Conservation (phyloP, 2,113 vertebrate genomes). For the Halichoerus grypus region DNA sequence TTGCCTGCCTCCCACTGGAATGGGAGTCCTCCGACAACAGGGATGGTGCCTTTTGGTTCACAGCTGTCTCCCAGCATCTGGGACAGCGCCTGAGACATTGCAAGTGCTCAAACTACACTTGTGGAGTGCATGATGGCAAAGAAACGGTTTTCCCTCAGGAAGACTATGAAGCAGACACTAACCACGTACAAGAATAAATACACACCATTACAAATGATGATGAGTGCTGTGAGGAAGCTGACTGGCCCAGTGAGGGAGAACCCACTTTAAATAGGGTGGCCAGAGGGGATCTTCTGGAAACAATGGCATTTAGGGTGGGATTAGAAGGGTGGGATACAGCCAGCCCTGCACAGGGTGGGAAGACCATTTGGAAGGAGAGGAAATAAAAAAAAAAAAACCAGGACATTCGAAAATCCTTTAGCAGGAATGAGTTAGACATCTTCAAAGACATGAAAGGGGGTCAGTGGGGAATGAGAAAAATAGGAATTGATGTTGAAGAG, state of each 20-base stretch:
- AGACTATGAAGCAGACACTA: not conserved
- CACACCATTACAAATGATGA: not conserved
- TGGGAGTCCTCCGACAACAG: not conserved
- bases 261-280: not conserved
- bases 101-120: not conserved
- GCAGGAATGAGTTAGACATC: not conserved
- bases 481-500: not conserved
- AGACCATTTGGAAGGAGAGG: too few species aligned
- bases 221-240: not conserved
- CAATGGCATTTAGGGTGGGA: not conserved
- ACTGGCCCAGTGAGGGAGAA: not conserved
- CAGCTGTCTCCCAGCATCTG: not conserved
- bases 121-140: not conserved
- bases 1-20: not conserved
- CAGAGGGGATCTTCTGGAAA: not conserved
- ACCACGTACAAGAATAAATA: not conserved
- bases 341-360: not conserved
- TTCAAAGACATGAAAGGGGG: not conserved
- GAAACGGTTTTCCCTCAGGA: not conserved
- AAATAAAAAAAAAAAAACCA: not conserved
- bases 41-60: not conserved
- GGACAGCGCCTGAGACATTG: too few species aligned
- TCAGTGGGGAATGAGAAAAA: not conserved
- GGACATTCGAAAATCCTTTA: not conserved
- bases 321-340: not conserved